Percentiles rank a stretch among this genome's conserved stretches.
Conservation (phyloP, 2,888 invertebrate species). For the Pseudeuparius sepicola region DNA sequence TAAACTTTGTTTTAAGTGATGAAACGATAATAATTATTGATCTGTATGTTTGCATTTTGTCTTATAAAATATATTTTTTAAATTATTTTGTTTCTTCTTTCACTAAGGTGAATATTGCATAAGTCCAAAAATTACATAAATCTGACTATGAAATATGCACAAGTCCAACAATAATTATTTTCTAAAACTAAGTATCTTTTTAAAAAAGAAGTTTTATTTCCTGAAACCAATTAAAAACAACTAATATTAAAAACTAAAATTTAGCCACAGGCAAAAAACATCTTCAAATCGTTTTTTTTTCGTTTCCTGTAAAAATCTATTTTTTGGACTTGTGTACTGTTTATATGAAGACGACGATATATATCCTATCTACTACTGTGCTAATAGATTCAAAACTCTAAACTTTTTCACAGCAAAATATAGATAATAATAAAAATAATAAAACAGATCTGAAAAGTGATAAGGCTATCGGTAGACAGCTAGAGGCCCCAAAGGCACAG, state of each 20-base stretch:
- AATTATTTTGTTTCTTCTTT: too few relatives aligned
- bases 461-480: too few relatives aligned
- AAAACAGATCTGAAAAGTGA: too few relatives aligned
- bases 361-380: too few relatives aligned
- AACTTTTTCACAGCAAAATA: too few relatives aligned
- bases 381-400: too few relatives aligned
- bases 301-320: not conserved
- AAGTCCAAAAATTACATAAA: constrained; percentile 3
- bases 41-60: too few relatives aligned
- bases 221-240: constrained; percentile 2
- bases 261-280: not conserved
- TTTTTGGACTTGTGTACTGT: not conserved
- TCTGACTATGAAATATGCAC: constrained; percentile 1
- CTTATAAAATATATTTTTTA: too few relatives aligned
- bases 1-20: too few relatives aligned
- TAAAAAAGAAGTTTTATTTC: constrained; percentile 2
- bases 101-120: constrained; percentile 1
- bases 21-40: too few relatives aligned
- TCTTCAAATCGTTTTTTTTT: not conserved
- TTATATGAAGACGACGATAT: constrained; percentile 2
- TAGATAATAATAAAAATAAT: too few relatives aligned
- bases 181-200: not conserved
- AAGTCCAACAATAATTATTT: constrained; percentile 1
- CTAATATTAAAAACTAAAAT: constrained; percentile 1
- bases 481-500: too few relatives aligned